phyloP scores from a whole-genome alignment of 1,140 invertebrate species.

The Macrocentrus cingulum region DNA sequence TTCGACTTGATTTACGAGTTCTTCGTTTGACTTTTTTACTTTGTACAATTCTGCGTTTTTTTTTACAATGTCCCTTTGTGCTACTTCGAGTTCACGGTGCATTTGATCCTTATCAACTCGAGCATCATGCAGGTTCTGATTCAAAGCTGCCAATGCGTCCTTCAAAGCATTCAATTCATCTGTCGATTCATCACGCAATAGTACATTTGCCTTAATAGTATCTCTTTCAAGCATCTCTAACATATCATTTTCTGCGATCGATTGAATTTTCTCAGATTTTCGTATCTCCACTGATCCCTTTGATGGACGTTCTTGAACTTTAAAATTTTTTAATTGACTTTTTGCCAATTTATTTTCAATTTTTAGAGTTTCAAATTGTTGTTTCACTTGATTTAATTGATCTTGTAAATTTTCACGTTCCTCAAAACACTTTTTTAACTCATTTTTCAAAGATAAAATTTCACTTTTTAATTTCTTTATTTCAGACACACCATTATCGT shows the following conservation, averaged over 20 bases:
- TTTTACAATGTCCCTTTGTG: no score
- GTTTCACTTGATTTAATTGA: background rate
- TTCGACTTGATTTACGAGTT: no score
- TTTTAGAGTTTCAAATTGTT: constrained; percentile 4
- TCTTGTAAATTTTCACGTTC: constrained; percentile 14
- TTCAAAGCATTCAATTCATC: no score
- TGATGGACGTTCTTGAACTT: constrained; percentile 11
- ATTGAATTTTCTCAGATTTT: background rate
- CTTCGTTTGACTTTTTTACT: no score
- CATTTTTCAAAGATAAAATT: constrained; percentile 25
- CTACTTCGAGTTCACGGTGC: no score
- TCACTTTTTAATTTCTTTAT: constrained; percentile 25
- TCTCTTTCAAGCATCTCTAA: no score
- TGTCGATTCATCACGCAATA: no score
- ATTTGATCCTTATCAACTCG: no score
- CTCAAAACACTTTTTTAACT: constrained; percentile 25
- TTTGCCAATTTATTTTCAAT: constrained; percentile 1
- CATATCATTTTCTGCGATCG: background rate
- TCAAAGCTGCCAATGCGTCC: no score
- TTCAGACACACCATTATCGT: constrained; percentile 15
- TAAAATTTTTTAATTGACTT: constrained; percentile 3
- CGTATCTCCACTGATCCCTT: background rate
- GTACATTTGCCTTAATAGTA: no score
- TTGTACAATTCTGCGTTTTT: no score
- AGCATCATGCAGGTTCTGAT: no score